Base-by-base conservation (phyloP, 2,797 vertebrate species). In the Pipistrellus pygmaeus region DNA sequence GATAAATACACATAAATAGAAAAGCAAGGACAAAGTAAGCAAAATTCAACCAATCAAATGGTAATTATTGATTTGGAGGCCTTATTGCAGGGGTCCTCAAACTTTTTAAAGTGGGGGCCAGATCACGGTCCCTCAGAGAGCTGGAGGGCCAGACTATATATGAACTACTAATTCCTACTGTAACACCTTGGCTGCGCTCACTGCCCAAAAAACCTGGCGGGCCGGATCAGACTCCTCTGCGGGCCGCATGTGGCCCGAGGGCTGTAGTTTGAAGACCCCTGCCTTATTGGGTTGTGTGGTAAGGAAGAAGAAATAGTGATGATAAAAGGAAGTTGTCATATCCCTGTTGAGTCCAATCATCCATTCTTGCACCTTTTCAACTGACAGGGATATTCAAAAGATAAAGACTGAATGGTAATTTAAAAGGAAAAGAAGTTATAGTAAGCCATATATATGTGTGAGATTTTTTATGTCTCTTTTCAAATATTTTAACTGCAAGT, bases 401-500 rank as follows among this genome's bases (percentile, higher is more conserved):
- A 51, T n/a, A 68, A 92, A 57, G 10, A 62, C 27, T 25, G 6
- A 11, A 64, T 11, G 32, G 21, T 13, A 48, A 51, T n/a, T 6
- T 82, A 32, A 75, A 76, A 75, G 9, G 8, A 66, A 86, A 55
- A 71, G 3, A 10, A 12, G 14, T 71, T 85, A 60, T 51, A 75
- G 15, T 84, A 85, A 76, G 35, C 14, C 15, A 27, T 69, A 25
- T 71, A 27, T 18, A 4, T 35, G 14, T 12, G 5, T 27, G 38
- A 78, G 15, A 32, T 7, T 7, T 60, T 73, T 18, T 73, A 15
- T 3, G 3, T n/a, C n/a, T 83, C 17, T 68, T 77, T 75, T 46
- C 64, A 75, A 84, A 53, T n/a, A 20, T 51, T 73, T 94, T 69
- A 89, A 48, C n/a, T 48, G 35, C 57, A 62, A 84, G 55, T 78